Percentiles rank a stretch among this genome's conserved stretches.
phyloP scores from a whole-genome alignment of 2,113 vertebrate genomes.

The Ardeotis arabs region DNA sequence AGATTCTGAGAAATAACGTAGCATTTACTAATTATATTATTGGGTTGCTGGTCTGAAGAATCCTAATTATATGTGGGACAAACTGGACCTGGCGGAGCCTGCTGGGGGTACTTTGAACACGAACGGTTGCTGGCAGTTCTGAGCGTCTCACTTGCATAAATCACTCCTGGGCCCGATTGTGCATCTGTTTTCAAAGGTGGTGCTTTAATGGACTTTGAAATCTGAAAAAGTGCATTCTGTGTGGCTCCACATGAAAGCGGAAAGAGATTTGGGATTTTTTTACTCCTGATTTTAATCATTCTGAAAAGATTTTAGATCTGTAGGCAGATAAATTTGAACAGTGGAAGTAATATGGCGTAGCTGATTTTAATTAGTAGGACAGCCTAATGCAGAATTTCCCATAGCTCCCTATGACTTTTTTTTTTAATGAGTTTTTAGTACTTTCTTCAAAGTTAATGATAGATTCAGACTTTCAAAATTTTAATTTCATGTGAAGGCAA shows the following conservation, averaged over 20 bases:
- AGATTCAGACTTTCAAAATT: constrained; percentile 5
- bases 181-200: constrained; percentile 62
- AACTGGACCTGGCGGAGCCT: constrained; percentile 37
- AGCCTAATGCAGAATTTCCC: constrained; percentile 24
- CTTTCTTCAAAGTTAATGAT: constrained; percentile 47
- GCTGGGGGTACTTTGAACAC: constrained; percentile 73
- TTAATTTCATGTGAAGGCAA: background rate
- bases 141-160: constrained; percentile 28
- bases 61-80: constrained; percentile 65
- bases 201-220: constrained; percentile 64
- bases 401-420: background rate
- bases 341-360: constrained; percentile 20
- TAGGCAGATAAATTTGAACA: constrained; percentile 37
- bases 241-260: constrained; percentile 73
- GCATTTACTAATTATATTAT: constrained; percentile 80
- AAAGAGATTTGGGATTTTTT: constrained; percentile 53
- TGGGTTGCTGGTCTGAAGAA: constrained; percentile 80
- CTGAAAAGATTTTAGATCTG: constrained; percentile 39
- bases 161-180: constrained; percentile 54
- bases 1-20: constrained; percentile 77
- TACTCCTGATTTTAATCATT: constrained; percentile 49
- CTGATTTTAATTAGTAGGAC: constrained; percentile 71
- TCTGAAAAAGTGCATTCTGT: constrained; percentile 48
- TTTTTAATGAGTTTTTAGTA: background rate
- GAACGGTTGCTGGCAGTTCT: constrained; percentile 48